Evolutionary conservation across 2,113 vertebrate genomes (phyloP).

Genomic region (Mormyrus iriodes): DNA sequence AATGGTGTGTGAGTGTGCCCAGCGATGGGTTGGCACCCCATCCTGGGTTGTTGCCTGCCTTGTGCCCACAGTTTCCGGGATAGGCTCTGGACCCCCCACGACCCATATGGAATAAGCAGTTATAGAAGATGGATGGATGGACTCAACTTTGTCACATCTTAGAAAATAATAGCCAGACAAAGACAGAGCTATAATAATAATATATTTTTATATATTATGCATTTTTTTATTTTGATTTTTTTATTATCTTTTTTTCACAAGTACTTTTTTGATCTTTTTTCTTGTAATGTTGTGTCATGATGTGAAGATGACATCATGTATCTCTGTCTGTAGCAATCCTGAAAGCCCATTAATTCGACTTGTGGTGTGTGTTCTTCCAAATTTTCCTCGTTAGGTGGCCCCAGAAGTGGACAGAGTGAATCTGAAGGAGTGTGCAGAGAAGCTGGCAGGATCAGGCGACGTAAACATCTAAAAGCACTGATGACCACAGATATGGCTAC

Average conservation of each 20-base stretch:
- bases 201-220: not conserved
- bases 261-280: not conserved
- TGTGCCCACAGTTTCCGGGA: too few species aligned
- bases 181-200: too few species aligned
- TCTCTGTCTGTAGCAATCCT: constrained; percentile 48
- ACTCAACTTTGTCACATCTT: too few species aligned
- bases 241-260: not conserved
- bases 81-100: too few species aligned
- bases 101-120: too few species aligned
- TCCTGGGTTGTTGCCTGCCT: too few species aligned
- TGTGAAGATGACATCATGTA: constrained; percentile 61
- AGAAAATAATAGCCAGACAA: too few species aligned
- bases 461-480: constrained; percentile 15
- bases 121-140: too few species aligned
- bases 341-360: constrained; percentile 59
- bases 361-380: constrained; percentile 47
- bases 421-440: constrained; percentile 8
- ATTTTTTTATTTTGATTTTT: not conserved
- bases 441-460: constrained; percentile 11
- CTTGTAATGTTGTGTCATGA: constrained; percentile 35
- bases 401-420: constrained; percentile 7
- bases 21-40: too few species aligned
- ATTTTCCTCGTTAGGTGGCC: constrained; percentile 33
- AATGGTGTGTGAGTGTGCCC: too few species aligned
- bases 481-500: constrained; percentile 32